Conservation (phyloP, 2,888 invertebrate species). For the Carabus problematicus region DNA sequence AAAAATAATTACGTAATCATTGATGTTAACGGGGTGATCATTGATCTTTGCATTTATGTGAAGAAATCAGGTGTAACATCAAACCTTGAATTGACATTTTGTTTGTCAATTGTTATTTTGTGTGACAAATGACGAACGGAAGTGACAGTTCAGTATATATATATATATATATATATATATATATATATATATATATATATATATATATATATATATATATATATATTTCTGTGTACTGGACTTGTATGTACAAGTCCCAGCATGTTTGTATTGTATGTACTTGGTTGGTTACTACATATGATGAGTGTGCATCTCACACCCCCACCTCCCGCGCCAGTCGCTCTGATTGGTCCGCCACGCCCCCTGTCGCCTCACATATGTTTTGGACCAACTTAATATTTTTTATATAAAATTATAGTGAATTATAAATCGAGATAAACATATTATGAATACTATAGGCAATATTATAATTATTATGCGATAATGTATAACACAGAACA, state of each 20-base stretch:
- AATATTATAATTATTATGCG: constrained; percentile 18
- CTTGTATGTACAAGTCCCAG: neutral
- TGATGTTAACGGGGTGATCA: neutral
- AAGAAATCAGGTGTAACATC: neutral
- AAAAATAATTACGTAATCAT: neutral
- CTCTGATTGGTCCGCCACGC: too few species aligned
- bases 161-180: too few species aligned
- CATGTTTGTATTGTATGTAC: neutral
- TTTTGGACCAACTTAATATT: constrained; percentile 33
- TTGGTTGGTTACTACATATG: too few species aligned
- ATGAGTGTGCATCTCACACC: too few species aligned
- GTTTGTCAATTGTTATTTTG: too few species aligned
- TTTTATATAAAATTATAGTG: constrained; percentile 30
- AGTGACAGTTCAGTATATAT: neutral
- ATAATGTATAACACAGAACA: constrained; percentile 11
- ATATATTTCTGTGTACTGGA: neutral
- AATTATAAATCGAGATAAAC: constrained; percentile 24
- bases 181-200: constrained; percentile 1
- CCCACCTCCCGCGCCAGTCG: too few species aligned
- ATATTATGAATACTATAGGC: constrained; percentile 25
- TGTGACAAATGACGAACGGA: too few species aligned
- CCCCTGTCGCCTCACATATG: constrained; percentile 9
- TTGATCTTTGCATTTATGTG: neutral
- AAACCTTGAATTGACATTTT: neutral
- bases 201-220: constrained; percentile 4